These are phyloP conservation scores for Phenganax marumi DNA, from an alignment of 92 coral and sea anemone species.

Conservation along the genomic window DNA sequence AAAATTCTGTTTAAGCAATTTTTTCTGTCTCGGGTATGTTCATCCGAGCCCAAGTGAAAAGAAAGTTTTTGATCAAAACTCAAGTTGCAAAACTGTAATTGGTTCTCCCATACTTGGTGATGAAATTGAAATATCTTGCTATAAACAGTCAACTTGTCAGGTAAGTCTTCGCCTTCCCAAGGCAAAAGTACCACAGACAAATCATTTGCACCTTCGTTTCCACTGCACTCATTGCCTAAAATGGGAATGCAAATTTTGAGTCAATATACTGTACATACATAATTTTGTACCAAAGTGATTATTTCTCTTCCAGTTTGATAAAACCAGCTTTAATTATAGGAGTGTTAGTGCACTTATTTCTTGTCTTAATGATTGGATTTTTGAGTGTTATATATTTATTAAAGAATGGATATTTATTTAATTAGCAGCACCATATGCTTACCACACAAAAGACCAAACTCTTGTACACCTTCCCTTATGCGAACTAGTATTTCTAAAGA, in stretches of 20 bases:
- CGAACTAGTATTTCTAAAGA: slow-evolving; percentile 1
- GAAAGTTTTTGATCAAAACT: not conserved
- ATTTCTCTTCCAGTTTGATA: too few relatives aligned
- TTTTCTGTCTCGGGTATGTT: not conserved
- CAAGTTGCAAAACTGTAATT: not conserved
- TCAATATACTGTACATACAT: too few relatives aligned
- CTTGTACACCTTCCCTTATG: not conserved
- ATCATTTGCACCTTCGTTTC: not conserved
- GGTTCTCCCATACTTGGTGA: not conserved
- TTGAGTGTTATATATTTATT: not conserved
- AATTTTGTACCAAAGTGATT: too few relatives aligned
- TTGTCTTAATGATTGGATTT: too few relatives aligned
- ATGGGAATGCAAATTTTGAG: too few relatives aligned
- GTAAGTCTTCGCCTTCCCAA: not conserved
- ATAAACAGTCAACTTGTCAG: not conserved
- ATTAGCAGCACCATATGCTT: not conserved
- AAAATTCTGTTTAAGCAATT: not conserved
- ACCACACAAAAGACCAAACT: not conserved
- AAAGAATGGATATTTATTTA: not conserved
- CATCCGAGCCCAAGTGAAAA: not conserved
- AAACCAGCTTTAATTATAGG: too few relatives aligned
- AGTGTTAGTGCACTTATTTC: too few relatives aligned
- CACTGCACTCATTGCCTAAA: not conserved
- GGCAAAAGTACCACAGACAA: not conserved
- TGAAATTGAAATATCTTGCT: not conserved